phyloP scores from a whole-genome alignment of 2,797 vertebrate genomes.

The Poliocrania exsul region DNA sequence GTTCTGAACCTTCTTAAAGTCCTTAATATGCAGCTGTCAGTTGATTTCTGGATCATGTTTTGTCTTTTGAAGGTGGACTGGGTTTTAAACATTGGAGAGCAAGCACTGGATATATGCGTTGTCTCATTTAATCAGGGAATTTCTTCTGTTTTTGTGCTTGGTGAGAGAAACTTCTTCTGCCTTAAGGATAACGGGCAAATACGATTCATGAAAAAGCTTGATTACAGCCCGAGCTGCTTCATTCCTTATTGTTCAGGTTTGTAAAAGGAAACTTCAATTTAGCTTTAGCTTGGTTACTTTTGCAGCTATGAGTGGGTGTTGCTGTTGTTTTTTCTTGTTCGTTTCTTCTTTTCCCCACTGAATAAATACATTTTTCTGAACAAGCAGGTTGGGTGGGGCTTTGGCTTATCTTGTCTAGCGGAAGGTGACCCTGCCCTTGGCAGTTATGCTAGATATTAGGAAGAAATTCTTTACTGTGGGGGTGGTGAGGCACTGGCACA shows the following conservation, averaged over 20 bases:
- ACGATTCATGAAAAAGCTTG: constrained; percentile 97
- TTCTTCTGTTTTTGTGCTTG: constrained; percentile 89
- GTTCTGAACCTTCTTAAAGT: neutral
- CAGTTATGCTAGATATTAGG: too few species aligned
- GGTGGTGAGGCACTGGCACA: too few species aligned
- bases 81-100: constrained; percentile 92
- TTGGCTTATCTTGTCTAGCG: neutral
- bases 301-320: neutral
- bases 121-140: constrained; percentile 83
- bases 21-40: neutral
- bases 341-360: neutral
- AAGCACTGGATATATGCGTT: constrained; percentile 88
- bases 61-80: constrained; percentile 88
- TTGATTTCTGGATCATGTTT: neutral
- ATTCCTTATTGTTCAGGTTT: constrained; percentile 93
- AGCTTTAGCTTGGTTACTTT: neutral
- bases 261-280: constrained; percentile 37
- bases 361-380: neutral
- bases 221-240: constrained; percentile 94
- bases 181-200: constrained; percentile 95
- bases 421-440: neutral
- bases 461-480: too few species aligned
- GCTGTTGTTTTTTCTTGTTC: neutral
- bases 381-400: neutral
- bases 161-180: constrained; percentile 94